These are phyloP conservation scores for Pantelozetes paolii DNA, from an alignment of 2,888 invertebrate genomes.

Conservation along the genomic window DNA sequence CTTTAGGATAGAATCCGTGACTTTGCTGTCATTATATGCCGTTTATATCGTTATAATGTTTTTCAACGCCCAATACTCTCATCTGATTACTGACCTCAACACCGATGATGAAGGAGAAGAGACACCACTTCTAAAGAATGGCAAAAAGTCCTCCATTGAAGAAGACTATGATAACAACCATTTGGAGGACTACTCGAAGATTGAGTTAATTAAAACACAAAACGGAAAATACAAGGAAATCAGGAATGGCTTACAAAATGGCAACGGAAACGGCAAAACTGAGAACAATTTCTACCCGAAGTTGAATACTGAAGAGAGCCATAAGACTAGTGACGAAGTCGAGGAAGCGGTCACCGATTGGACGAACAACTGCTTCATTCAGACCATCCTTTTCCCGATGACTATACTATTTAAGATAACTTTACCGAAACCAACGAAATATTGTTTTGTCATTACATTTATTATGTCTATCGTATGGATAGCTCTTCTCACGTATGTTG, in stretches of 20 bases:
- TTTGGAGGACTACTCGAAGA: conserved; percentile 36
- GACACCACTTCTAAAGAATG: neutral
- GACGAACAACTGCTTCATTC: conserved; percentile 30
- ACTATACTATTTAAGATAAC: conserved; percentile 38
- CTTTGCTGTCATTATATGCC: conserved; percentile 46
- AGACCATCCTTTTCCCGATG: conserved; percentile 29
- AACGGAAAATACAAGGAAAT: conserved; percentile 39
- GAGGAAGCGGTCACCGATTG: conserved; percentile 34
- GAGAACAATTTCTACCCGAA: neutral
- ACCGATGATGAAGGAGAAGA: conserved; percentile 6
- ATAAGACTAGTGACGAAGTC: neutral
- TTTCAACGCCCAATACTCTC: conserved; percentile 47
- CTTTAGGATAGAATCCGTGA: conserved; percentile 48
- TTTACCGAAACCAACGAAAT: conserved; percentile 37
- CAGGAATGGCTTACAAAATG: neutral
- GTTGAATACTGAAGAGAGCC: neutral
- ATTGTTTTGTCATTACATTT: conserved; percentile 72
- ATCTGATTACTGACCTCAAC: conserved; percentile 45
- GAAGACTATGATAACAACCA: conserved; percentile 26
- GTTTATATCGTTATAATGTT: conserved; percentile 47
- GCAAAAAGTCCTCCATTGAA: conserved; percentile 5
- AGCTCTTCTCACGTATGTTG: conserved; percentile 80
- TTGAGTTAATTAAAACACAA: conserved; percentile 31
- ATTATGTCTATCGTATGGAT: conserved; percentile 93
- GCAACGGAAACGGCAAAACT: neutral